Evolutionary conservation across 2,113 vertebrate genomes (phyloP), one percentile per base, ranked within the genome.

Genomic region (Cichladusa arquata): DNA sequence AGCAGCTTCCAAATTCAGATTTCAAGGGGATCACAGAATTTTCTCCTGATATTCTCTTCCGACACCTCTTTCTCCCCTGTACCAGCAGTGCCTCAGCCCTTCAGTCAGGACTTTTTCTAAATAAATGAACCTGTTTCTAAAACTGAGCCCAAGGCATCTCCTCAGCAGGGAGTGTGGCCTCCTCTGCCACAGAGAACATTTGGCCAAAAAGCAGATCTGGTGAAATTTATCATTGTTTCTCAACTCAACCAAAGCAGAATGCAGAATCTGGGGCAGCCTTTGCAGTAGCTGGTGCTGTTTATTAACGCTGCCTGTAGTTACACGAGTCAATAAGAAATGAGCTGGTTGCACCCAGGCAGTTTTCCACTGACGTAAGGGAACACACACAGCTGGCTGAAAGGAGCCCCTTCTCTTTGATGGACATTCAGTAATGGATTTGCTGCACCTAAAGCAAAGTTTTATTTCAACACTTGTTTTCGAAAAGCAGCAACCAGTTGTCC

Each of bases 311-410:
- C 57, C 73, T 89, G 6, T 53, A 71, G 61, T 66, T 8, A 42
- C 67, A 54, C 0, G 0, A 77, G 88, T 91, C 85, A 86, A 18
- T 58, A 86, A 90, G 79, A 51, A 73, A 36, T 7, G 40, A 94
- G 66, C 17, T 62, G 14, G 50, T 25, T 66, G 54, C 45, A 57
- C 54, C 58, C 58, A 18, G 83, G 86, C 79, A 60, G 29, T 53
- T 87, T 94, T 85, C 95, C 28, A 5, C 76, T 96, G 95, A 96
- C 40, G 38, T 83, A 66, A 93, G 61, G 80, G 92, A 94, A 85
- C 94, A 90, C 1, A 19, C 79, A 50, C 45, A 64, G 85, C 82
- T 86, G 64, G 38, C 76, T 86, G 64, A 56, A 81, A 66, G 6
- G 31, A 96, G 60, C 51, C 76, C 0, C 0, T 36, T 51, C 56